phyloP scores from a whole-genome alignment of 2,113 vertebrate species.

The Rousettus leschenaultii region DNA sequence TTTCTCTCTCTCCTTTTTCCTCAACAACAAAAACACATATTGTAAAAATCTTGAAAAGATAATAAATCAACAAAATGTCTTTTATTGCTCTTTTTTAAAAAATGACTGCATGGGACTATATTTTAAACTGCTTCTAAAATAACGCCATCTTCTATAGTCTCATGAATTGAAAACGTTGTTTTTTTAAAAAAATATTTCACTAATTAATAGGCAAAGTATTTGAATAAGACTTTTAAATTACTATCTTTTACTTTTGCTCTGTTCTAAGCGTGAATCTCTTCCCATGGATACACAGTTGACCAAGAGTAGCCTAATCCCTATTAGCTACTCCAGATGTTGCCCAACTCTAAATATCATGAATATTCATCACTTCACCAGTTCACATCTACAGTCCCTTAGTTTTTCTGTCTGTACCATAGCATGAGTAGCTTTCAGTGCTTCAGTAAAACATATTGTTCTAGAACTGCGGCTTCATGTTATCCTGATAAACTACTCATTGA shows the following conservation, averaged over 20 bases:
- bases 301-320: too few species aligned
- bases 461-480: background rate
- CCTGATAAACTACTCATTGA: background rate
- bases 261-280: background rate
- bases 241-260: background rate
- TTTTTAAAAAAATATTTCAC: background rate
- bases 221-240: background rate
- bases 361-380: background rate
- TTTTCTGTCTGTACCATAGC: background rate
- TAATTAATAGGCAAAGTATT: background rate
- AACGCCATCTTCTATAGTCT: background rate
- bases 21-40: background rate
- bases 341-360: background rate
- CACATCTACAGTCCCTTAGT: background rate
- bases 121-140: constrained; percentile 26
- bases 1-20: background rate
- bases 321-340: background rate
- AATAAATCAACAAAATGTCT: background rate
- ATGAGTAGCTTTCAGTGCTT: background rate
- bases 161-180: background rate
- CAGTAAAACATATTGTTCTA: background rate
- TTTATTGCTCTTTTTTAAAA: background rate
- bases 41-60: constrained; percentile 4
- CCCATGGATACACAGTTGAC: background rate
- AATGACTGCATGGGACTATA: background rate